Evolutionary conservation across 2,113 vertebrate genomes (phyloP), one percentile per base, ranked within the genome.

Genomic region (Chlamydotis undulata): DNA sequence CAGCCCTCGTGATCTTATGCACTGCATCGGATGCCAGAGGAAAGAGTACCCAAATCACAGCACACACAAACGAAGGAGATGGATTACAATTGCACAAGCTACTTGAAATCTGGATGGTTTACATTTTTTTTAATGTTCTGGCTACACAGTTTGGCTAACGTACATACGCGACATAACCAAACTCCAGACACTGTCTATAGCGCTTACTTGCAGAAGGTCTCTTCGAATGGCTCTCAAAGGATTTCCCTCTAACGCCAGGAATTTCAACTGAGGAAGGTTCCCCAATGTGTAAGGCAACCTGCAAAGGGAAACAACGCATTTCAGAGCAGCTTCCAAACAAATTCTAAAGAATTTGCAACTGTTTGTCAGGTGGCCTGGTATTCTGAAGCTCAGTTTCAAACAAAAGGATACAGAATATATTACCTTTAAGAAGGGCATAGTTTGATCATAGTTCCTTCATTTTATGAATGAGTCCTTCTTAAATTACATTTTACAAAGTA

Each of bases 231-330:
- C 96, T 96, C 99, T 98, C 96, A 99, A 89, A 89, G 99, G 99
- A 94, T 99, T 99, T 83, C 99, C 99, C 82, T 99, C 99, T 71
- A 99, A 67, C 4, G 99, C 97, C 82, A 99, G 91, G 87, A 98
- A 98, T 71, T 99, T 99, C 97, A 99, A 94, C 57, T 98, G 98
- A 56, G 98, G 97, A 95, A 99, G 98, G 81, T 98, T 98, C 96
- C 99, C 98, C 93, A 99, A 89, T 4, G 98, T 97, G 37, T 96
- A 98, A 31, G 99, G 99, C 82, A 99, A 94, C 89, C 99, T 99
- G 98, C 35, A 98, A 59, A 97, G 3, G 82, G 43, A 94, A 94
- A 81, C 75, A 89, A 29, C 17, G 76, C 4, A 60, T 89, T 83
- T 91, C 39, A 96, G 17, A 91, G 55, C 43, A 82, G 56, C 57